Evolutionary conservation across 2,888 invertebrate genomes (phyloP), one percentile per base, ranked within the genome.

Genomic region (Shargacucullia verbasci): DNA sequence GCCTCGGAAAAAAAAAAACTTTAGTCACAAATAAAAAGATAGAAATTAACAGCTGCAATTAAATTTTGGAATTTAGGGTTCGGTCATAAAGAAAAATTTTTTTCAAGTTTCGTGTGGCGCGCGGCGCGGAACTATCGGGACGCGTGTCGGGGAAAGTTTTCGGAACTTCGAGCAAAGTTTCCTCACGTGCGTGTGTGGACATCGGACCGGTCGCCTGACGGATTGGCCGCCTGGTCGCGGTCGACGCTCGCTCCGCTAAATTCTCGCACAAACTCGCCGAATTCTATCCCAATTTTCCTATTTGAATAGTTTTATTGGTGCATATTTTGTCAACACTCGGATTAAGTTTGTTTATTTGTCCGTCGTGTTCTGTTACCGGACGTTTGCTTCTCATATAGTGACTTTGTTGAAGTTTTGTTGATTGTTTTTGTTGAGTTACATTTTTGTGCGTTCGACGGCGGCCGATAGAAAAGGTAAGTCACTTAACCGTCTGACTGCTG

Each of bases 161-260:
- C 72, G 76, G 72, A 89, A 88, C 82, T 90, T 87, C 58, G 80
- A 73, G 70, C 75, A 82, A 91, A 90, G 86, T 90, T 88, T 82
- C 79, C 62, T 87, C 87, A 88, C 90, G 89, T 86, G 88, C 88
- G 91, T 91, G 87, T 90, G 90, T 89, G 89, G 87, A 79, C 86
- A 76, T 11, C 46, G 71, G 60, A 63, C 62, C 56, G 72, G 68
- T 79, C 66, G 71, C 62, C 44, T 68, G 87, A 84, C 84, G 78
- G 83, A 83, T 84, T 79, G 84, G 83, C 80, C 83, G 84, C 82
- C 74, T 84, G 79, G 84, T 81, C 83, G 80, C 63, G 70, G 60
- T 46, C 64, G 48, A 7, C 40, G 35, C n/a, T 37, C 55, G 49
- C 47, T 35, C 31, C 49, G 25, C 25, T 63, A 45, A 40, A 35